phyloP scores from a whole-genome alignment of 2,888 invertebrate species.

The Argyra leucocephala region DNA sequence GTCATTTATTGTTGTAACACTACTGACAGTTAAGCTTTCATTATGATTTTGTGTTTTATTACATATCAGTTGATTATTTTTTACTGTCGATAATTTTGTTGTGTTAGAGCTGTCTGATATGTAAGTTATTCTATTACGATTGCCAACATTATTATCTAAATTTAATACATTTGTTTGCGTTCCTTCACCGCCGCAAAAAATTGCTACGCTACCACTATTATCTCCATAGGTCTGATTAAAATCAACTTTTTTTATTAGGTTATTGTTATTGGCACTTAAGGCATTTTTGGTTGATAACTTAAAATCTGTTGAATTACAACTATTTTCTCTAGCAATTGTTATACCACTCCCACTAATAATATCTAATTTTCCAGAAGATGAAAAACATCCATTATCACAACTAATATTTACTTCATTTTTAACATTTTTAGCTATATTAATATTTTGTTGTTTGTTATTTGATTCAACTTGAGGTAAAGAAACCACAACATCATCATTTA shows the following conservation, averaged over 20 bases:
- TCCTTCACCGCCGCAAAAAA: neutral
- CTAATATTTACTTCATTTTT: neutral
- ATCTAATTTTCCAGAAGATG: neutral
- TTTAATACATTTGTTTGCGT: neutral
- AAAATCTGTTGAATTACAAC: neutral
- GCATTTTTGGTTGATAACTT: neutral
- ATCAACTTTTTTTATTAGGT: neutral
- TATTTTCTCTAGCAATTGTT: neutral
- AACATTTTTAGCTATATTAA: neutral
- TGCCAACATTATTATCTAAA: neutral
- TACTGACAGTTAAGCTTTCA: neutral
- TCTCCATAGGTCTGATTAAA: neutral
- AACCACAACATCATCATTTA: neutral
- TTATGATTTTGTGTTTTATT: neutral
- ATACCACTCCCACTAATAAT: neutral
- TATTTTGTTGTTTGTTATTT: neutral
- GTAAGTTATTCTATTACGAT: neutral
- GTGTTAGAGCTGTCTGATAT: neutral
- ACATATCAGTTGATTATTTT: neutral
- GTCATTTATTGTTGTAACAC: slow-evolving; percentile 4
- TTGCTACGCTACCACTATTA: neutral
- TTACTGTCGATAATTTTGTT: neutral
- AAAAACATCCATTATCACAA: neutral
- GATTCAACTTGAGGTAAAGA: neutral
- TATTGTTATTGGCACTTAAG: neutral